Evolutionary conservation across 2,888 invertebrate species (phyloP), one percentile per base, ranked within the genome.

Genomic region (Trilocha varians): DNA sequence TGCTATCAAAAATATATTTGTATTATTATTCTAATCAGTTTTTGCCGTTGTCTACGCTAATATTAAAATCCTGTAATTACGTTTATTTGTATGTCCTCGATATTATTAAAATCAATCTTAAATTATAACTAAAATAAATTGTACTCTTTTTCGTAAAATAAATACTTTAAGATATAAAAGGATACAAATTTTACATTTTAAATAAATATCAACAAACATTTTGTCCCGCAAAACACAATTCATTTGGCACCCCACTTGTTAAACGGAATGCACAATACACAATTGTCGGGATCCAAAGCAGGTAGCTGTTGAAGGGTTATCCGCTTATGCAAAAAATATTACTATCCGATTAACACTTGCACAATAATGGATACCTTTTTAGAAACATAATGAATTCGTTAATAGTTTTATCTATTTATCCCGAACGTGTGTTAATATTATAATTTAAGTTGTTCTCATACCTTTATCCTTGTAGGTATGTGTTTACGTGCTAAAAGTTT

Each of bases 321-420:
- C 84, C 84, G 83, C 84, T 85, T 83, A 84, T 78, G 78, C 78
- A 83, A 80, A 83, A 82, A 82, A 79, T 53, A 54, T 60, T 59
- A 62, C 74, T 72, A 84, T 80, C 84, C 83, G 85, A 84, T 85
- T 84, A 84, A 78, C 84, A 79, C 83, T 73, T 58, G 59, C 62
- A 67, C 59, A 72, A 71, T 70, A 25, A 72, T 60, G 65, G 56
- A 72, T 68, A 64, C 53, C 65, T 65, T 67, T 66, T 73, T 67
- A 58, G 63, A 65, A 65, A 62, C 60, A 60, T 62, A 63, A 69
- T 62, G 59, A 66, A 69, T 69, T 49, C 55, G 65, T 62, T 71
- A 70, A 65, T 60, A 63, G 58, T 49, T 63, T 69, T 65, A 65
- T 59, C 38, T 45, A 43, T 64, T 57, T 68, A 67, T 66, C 59